phyloP scores from a whole-genome alignment of 2,888 invertebrate genomes.

The Zaprionus obscuricornis region DNA sequence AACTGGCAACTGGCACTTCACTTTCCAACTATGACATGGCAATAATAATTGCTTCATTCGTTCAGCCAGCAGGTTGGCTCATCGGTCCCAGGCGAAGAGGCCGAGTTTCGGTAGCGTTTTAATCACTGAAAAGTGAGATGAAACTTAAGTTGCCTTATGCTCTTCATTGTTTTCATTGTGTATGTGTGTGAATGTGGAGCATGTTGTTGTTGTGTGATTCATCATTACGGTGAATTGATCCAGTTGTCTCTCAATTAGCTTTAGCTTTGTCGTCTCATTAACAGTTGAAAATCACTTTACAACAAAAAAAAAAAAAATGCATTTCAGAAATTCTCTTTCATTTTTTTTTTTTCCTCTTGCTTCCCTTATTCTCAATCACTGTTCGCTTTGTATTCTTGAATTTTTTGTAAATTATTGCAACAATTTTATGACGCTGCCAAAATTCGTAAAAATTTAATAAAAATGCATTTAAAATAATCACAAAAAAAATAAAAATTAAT shows the following conservation, averaged over 20 bases:
- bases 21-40: conserved; percentile 77
- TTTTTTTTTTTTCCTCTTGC: conserved; percentile 7
- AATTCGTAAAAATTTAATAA: too few species aligned
- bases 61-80: conserved; percentile 11
- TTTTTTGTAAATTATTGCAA: too few species aligned
- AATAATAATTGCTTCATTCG: conserved; percentile 68
- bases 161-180: conserved; percentile 16
- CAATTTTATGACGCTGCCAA: too few species aligned
- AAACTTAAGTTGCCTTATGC: too few species aligned
- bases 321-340: conserved; percentile 22
- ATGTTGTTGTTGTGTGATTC: conserved; percentile 53
- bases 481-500: too few species aligned
- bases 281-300: conserved; percentile 36
- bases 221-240: conserved; percentile 40
- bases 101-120: conserved; percentile 61
- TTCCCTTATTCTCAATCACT: too few species aligned
- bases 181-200: conserved; percentile 44
- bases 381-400: too few species aligned
- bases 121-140: conserved; percentile 39
- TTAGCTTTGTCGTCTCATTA: conserved; percentile 50
- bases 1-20: conserved; percentile 58
- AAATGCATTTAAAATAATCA: too few species aligned
- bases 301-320: too few species aligned
- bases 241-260: conserved; percentile 71
- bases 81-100: conserved; percentile 25